Conservation (phyloP, 92 coral and sea anemone species). For the Heteractis magnifica region DNA sequence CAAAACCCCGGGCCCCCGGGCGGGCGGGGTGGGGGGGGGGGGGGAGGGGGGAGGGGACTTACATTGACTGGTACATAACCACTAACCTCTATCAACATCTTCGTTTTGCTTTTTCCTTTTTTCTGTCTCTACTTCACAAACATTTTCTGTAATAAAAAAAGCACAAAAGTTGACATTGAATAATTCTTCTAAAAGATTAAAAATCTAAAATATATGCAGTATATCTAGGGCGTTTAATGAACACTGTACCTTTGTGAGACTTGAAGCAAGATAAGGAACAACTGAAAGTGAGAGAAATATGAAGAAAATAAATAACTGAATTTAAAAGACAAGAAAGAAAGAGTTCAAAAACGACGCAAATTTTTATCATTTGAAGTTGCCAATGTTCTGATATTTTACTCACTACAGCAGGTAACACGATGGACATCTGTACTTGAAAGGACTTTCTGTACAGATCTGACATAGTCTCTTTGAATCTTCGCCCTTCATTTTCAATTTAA, state of each 20-base stretch:
- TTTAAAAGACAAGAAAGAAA: neutral
- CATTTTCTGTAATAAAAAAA: slow-evolving; percentile 10
- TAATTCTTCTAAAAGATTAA: no score
- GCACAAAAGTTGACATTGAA: no score
- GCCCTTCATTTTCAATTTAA: slow-evolving; percentile 15
- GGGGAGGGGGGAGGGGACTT: no score
- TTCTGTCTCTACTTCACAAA: slow-evolving; percentile 58
- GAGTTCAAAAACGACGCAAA: neutral
- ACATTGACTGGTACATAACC: no score
- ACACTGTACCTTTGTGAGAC: slow-evolving; percentile 70
- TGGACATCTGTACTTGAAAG: slow-evolving; percentile 79
- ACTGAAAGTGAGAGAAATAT: slow-evolving; percentile 36
- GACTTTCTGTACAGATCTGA: slow-evolving; percentile 56
- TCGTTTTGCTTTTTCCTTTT: slow-evolving; percentile 33
- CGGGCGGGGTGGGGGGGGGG: no score
- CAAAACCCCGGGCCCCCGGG: no score
- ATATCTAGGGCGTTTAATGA: neutral
- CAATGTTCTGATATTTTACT: slow-evolving; percentile 28
- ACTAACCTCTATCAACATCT: neutral
- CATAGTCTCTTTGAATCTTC: slow-evolving; percentile 43
- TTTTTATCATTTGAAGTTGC: no score
- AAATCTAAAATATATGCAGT: no score
- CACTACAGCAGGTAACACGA: slow-evolving; percentile 67
- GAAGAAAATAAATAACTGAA: neutral
- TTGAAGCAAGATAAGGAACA: slow-evolving; percentile 85